Evolutionary conservation across 1,140 invertebrate genomes (phyloP), one percentile per base, ranked within the genome.

Genomic region (Diprion similis): DNA sequence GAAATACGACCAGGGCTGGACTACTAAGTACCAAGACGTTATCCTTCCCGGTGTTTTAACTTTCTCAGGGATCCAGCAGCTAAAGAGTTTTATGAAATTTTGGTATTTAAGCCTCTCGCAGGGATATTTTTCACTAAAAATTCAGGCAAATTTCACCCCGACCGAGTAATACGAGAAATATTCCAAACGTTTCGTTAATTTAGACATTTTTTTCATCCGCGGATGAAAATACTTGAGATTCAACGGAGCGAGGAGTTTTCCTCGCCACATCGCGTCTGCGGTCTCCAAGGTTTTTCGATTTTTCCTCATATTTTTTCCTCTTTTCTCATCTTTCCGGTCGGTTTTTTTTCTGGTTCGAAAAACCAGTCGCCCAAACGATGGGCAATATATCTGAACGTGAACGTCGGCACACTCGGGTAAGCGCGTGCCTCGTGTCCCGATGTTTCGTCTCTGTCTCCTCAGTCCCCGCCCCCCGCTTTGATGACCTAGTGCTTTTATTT

Each of bases 211-310:
- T 59, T 59, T 17, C 11, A 37, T 37, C 24, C 3, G 6, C 51
- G 51, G n/a, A 59, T 59, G 51, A 59, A 59, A 59, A 59, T 59
- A 59, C n/a, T 59, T 59, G 51, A 59, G n/a, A 59, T 59, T 59
- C 51, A 59, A 59, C 51, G 51, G n/a, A 59, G 51, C 51, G 51
- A 59, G 51, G 3, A 13, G 11, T 17, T 13, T 13, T 59, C 51
- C 51, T 59, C 51, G 51, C 11, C 11, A 59, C 11, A 59, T 37
- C 24, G 24, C 6, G 24, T 1, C 6, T 37, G n/a, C 24, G 1
- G 24, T n/a, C 24, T 37, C 24, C 24, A 37, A 37, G 24, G 24
- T 37, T 37, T 37, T 37, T 37, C 24, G 24, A 37, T 37, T 37
- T n/a, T 6, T 6, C 24, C 24, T 37, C 24, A 37, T 37, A 37